A percentile compares a stretch with the other conserved stretches of the same genome.
Conservation (phyloP, 2,113 vertebrate genomes). For the Rhegmatorhina hoffmannsi region DNA sequence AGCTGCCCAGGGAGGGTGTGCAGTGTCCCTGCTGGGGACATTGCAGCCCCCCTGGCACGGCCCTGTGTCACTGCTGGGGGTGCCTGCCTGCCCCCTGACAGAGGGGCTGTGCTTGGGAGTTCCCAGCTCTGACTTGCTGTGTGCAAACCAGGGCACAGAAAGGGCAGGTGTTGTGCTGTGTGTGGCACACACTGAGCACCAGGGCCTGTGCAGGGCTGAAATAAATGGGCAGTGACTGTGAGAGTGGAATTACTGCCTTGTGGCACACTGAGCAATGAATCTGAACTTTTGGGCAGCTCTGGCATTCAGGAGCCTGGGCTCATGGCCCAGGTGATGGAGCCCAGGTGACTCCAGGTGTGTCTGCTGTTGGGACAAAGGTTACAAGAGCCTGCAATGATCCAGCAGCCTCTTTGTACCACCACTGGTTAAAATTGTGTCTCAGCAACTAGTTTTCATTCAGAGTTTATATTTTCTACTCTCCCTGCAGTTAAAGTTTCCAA, state of each 20-base stretch:
- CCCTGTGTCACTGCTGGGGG: not conserved
- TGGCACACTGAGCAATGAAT: not conserved
- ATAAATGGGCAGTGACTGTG: not conserved
- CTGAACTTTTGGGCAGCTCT: not conserved
- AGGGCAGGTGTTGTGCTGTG: not conserved
- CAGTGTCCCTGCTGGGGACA: not conserved
- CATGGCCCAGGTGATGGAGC: accelerated
- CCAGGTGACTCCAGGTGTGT: accelerated
- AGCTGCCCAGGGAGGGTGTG: not conserved
- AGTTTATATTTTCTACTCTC: not conserved
- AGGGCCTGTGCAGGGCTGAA: not conserved
- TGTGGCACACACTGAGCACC: not conserved
- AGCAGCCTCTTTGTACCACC: accelerated
- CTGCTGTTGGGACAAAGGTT: not conserved
- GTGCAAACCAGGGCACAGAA: accelerated
- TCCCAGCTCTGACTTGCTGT: accelerated
- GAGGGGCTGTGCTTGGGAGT: not conserved
- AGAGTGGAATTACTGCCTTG: no score
- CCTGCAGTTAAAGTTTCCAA: not conserved
- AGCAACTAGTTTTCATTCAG: accelerated
- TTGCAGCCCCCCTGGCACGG: not conserved
- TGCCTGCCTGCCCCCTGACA: not conserved
- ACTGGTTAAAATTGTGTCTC: accelerated
- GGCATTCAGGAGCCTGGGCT: accelerated
- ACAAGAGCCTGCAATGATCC: not conserved